Evolutionary conservation across 2,797 vertebrate genomes (phyloP).

Genomic region (Rhinoraja longicauda): DNA sequence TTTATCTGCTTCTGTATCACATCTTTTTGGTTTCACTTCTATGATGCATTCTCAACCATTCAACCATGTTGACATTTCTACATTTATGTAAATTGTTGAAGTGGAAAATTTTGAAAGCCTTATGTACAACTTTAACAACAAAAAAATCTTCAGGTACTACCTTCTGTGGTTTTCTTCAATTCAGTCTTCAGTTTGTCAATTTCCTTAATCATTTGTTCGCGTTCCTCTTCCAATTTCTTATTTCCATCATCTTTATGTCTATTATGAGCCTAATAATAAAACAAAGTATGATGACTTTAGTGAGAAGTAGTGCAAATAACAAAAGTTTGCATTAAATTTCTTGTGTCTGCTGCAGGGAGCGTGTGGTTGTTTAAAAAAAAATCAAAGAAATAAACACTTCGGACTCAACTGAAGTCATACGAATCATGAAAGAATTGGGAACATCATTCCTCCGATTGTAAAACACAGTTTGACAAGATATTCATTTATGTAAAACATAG

Average conservation of each 20-base stretch:
- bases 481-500: not conserved
- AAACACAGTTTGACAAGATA: not conserved
- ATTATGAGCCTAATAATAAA: conserved; percentile 52
- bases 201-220: conserved; percentile 64
- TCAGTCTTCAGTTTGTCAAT: conserved; percentile 63
- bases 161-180: conserved; percentile 65
- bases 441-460: not conserved
- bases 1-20: not conserved
- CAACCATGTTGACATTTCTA: not conserved
- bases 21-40: not conserved
- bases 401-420: not conserved
- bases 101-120: not conserved
- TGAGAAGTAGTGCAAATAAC: conserved; percentile 36
- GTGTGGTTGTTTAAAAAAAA: too few relatives aligned
- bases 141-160: conserved; percentile 52
- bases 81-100: not conserved
- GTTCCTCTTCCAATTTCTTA: conserved; percentile 49
- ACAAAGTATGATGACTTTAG: conserved; percentile 23
- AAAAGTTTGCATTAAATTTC: not conserved
- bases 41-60: not conserved
- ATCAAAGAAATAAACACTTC: not conserved
- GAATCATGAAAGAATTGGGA: not conserved
- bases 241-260: conserved; percentile 45
- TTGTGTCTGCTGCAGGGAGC: not conserved
- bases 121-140: not conserved